phyloP scores from a whole-genome alignment of 2,888 invertebrate genomes.

The Seira ritae region DNA sequence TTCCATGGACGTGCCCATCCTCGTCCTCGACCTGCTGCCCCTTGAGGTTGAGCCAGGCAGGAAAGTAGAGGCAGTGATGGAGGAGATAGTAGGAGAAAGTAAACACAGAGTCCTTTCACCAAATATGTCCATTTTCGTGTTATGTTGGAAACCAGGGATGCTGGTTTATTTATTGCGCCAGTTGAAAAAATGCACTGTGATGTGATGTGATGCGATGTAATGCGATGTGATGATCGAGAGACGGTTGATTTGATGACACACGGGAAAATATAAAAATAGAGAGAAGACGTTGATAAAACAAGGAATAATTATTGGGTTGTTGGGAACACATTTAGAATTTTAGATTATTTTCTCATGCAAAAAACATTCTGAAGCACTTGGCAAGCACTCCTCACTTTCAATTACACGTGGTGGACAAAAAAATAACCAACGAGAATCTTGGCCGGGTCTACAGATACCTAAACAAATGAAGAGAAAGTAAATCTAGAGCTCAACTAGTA shows the following conservation, averaged over 20 bases:
- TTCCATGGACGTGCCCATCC: constrained; percentile 65
- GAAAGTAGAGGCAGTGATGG: constrained; percentile 67
- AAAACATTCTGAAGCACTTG: no score
- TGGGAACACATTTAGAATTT: no score
- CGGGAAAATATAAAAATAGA: no score
- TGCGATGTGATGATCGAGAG: constrained; percentile 9
- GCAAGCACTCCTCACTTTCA: no score
- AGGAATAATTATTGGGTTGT: no score
- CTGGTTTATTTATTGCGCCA: constrained; percentile 11
- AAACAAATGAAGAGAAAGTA: no score
- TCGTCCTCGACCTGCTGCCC: constrained; percentile 68
- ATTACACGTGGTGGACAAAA: no score
- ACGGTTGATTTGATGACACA: constrained; percentile 37
- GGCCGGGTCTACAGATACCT: no score
- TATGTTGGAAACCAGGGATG: background rate
- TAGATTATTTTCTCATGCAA: no score
- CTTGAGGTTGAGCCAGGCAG: constrained; percentile 65
- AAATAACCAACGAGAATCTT: no score
- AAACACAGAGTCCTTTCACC: constrained; percentile 66
- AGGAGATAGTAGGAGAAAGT: constrained; percentile 59
- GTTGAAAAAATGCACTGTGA: background rate
- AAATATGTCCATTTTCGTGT: constrained; percentile 56
- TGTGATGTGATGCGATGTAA: background rate
- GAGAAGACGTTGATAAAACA: no score
- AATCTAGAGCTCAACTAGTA: no score